Conservation (phyloP, 2,888 invertebrate species). For the Drepana falcataria region DNA sequence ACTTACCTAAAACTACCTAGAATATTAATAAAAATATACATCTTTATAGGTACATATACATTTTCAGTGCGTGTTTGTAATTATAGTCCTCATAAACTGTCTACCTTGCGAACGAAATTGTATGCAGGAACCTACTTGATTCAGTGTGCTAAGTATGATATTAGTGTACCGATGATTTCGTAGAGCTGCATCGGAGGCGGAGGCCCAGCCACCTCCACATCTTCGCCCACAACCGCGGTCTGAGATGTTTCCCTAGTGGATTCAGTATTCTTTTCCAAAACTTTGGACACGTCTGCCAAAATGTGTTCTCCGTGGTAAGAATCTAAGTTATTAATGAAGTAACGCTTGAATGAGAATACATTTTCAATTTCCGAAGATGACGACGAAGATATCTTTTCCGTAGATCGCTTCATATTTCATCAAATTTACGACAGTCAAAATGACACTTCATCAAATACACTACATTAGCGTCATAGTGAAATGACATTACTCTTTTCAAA, state of each 20-base stretch:
- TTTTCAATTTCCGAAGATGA: constrained; percentile 30
- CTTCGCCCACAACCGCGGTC: constrained; percentile 43
- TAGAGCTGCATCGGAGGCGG: constrained; percentile 44
- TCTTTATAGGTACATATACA: too few relatives aligned
- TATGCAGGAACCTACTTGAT: too few relatives aligned
- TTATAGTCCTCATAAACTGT: too few relatives aligned
- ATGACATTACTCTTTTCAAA: too few relatives aligned
- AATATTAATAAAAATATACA: too few relatives aligned
- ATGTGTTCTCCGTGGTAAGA: constrained; percentile 77
- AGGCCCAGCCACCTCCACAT: constrained; percentile 29
- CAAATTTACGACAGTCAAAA: not conserved
- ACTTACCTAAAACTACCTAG: too few relatives aligned
- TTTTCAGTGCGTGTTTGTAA: too few relatives aligned
- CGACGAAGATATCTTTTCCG: constrained; percentile 36
- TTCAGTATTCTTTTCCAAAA: constrained; percentile 43
- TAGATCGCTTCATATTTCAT: constrained; percentile 25
- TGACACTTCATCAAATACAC: constrained; percentile 13
- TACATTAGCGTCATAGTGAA: constrained; percentile 15
- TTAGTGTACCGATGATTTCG: constrained; percentile 55
- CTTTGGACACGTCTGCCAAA: constrained; percentile 51
- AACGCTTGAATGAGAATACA: constrained; percentile 65
- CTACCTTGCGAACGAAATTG: too few relatives aligned
- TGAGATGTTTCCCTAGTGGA: constrained; percentile 33
- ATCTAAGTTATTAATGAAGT: constrained; percentile 81
- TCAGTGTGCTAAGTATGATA: too few relatives aligned